Evolutionary conservation across 2,797 vertebrate species (phyloP), one percentile per base, ranked within the genome.

Genomic region (Galago senegalensis): DNA sequence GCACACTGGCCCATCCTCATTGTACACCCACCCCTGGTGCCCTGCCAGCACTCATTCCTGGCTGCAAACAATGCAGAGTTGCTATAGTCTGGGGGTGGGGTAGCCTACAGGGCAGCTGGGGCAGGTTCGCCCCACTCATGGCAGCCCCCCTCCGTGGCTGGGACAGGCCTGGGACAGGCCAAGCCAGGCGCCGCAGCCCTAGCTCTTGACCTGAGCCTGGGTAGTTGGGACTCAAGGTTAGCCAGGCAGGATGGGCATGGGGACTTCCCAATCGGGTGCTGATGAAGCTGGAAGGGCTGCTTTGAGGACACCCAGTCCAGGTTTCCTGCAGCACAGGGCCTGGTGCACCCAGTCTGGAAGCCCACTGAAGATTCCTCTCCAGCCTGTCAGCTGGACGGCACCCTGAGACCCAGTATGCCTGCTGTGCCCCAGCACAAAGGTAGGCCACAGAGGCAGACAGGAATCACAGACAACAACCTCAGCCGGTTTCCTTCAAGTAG

Each of bases 101-200:
- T 0, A 31, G 20, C 25, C 31, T 40, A 12, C 10, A 20, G 43
- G 23, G 13, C 4, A 40, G 4, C 4, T 4, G 4, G 27, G 7
- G 34, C 13, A 14, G 14, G 14, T 79, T 61, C 58, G 29, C 4
- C 34, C 88, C 46, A 56, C 58, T 63, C 49, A 60, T 16, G 40
- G 40, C 23, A 73, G 31, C 56, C 69, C 5, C 53, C 27, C 25
- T 87, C n/a, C 16, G 7, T 46, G 67, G 60, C 43, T 10, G 12
- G 61, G 31, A 23, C 20, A n/a, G 73, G 13, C 7, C 43, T 14
- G 12, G 61, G 29, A 21, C 46, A 53, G 13, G 21, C 40, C 5
- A n/a, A n/a, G 21, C 21, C 3, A 5, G 9, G 20, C 9, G 67
- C n/a, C 10, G 31, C 21, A 72, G 56, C 31, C 70, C 67, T 58